Conservation (phyloP, 2,797 vertebrate genomes). For the Artibeus lituratus region DNA sequence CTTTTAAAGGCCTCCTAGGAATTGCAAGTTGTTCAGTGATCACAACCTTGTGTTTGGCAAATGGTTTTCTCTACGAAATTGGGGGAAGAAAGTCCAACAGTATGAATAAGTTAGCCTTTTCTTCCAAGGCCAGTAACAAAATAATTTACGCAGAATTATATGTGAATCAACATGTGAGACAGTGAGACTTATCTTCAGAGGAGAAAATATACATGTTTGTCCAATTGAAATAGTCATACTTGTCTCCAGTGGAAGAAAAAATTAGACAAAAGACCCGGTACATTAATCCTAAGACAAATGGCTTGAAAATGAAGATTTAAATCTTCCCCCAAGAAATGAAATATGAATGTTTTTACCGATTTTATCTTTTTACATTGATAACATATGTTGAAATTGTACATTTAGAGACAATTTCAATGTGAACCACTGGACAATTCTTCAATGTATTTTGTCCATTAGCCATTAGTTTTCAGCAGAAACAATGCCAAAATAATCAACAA, state of each 20-base stretch:
- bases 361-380: constrained; percentile 6
- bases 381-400: background rate
- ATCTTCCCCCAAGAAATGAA: background rate
- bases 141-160: constrained; percentile 75
- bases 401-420: background rate
- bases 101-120: constrained; percentile 70
- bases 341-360: background rate
- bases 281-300: background rate
- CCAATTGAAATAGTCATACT: background rate
- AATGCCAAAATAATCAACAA: background rate
- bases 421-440: background rate
- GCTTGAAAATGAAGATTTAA: constrained; percentile 2
- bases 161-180: constrained; percentile 68
- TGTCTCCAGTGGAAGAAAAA: background rate
- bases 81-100: constrained; percentile 44
- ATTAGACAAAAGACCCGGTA: background rate
- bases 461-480: background rate
- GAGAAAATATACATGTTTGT: constrained; percentile 54
- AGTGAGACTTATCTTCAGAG: constrained; percentile 55
- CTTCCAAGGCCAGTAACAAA: constrained; percentile 76
- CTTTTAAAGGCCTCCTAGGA: constrained; percentile 65
- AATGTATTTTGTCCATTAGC: background rate
- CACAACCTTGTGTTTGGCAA: constrained; percentile 77
- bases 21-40: constrained; percentile 78
- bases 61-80: constrained; percentile 66